Evolutionary conservation across 2,113 vertebrate genomes (phyloP), one percentile per base, ranked within the genome.

Genomic region (Machaerirhynchus nigripectus): DNA sequence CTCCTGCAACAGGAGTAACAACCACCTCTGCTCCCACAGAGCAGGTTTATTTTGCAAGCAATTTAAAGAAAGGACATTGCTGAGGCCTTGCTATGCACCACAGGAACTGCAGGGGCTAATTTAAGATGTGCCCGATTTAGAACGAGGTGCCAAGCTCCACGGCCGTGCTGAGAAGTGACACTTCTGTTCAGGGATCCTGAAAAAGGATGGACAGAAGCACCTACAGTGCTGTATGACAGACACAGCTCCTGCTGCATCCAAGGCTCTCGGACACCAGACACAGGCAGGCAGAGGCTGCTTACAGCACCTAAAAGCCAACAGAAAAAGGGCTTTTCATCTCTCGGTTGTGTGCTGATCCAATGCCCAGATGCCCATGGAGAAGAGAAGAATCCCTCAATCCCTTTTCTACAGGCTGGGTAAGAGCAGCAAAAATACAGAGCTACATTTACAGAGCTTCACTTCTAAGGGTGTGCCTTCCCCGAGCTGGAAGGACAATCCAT

Each of bases 281-380:
- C 6, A 49, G 61, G 42, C 46, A 83, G 70, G 49, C 60, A 55
- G 57, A 47, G 47, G 44, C 65, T 87, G 61, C 47, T 78, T 27
- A 53, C 26, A 53, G 78, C 60, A 49, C 4, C 0, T 35, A 26
- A 30, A 55, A 81, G 47, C 75, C 46, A 44, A 39, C 0, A 59
- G 30, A 50, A 56, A 42, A 73, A 61, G 24, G 40, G 55, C 23
- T 63, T 31, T 50, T 82, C 24, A 3, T 14, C 21, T 22, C 64
- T 57, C 24, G 35, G 7, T 1, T 60, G 30, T 50, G 33, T 8
- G 9, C 44, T 77, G 8, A 39, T 61, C n/a, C 15, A 53, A 37
- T 23, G 37, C 15, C 11, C 64, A 53, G 39, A 15, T 12, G 10
- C 26, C 37, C 42, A 40, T 0, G 0, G 47, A 78, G 47, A 40